These are phyloP conservation scores for Scaptomyza tumidula DNA, from an alignment of 2,888 invertebrate species.

Conservation along the genomic window DNA sequence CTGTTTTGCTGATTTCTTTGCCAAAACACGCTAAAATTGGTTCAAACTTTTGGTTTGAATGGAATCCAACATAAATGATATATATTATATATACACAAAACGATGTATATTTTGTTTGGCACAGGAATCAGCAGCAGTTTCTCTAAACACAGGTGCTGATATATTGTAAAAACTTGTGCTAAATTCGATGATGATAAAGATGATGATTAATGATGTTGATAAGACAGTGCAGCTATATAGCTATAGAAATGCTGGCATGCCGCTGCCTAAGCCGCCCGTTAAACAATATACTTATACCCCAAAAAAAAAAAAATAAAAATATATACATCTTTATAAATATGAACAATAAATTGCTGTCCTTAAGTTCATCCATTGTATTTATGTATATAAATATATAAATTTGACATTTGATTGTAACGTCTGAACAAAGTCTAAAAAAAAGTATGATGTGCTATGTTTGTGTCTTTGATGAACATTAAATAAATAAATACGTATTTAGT, in stretches of 20 bases:
- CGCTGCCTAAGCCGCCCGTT: constrained; percentile 54
- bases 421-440: constrained; percentile 42
- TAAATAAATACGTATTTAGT: constrained; percentile 3
- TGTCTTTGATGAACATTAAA: constrained; percentile 17
- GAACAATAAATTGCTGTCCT: constrained; percentile 14
- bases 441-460: constrained; percentile 8
- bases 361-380: constrained; percentile 50
- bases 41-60: constrained; percentile 20
- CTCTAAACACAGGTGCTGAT: constrained; percentile 49
- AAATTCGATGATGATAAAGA: constrained; percentile 40
- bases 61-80: constrained; percentile 3
- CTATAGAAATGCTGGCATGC: constrained; percentile 57
- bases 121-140: constrained; percentile 60
- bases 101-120: constrained; percentile 44
- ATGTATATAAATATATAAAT: constrained; percentile 37
- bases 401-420: constrained; percentile 22
- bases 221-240: constrained; percentile 58
- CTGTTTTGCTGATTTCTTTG: constrained; percentile 53
- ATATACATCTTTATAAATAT: constrained; percentile 16
- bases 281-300: constrained; percentile 42
- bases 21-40: constrained; percentile 32
- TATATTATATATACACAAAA: neutral
- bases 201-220: constrained; percentile 45
- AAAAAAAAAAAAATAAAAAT: constrained; percentile 23
- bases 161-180: constrained; percentile 73